Evolutionary conservation across 2,113 vertebrate species (phyloP).

Genomic region (Rhinolophus sinicus): DNA sequence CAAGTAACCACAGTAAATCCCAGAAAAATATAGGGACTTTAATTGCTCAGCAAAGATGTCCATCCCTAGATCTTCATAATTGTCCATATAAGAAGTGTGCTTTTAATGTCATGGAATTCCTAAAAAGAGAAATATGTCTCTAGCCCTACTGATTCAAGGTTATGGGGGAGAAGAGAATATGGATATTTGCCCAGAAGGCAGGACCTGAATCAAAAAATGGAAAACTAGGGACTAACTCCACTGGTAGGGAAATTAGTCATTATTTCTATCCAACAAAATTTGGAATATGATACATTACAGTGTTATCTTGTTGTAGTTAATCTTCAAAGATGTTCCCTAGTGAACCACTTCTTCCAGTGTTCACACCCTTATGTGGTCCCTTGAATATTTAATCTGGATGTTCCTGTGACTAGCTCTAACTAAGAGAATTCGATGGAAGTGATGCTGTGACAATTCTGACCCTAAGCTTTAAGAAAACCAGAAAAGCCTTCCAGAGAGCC

Average conservation of each 20-base stretch:
- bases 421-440: background rate
- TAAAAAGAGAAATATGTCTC: background rate
- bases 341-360: background rate
- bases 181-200: background rate
- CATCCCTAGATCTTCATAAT: background rate
- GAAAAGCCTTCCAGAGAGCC: background rate
- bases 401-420: background rate
- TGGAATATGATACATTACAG: background rate
- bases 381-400: background rate
- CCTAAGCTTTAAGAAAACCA: background rate
- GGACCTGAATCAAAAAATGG: background rate
- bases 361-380: background rate
- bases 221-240: background rate
- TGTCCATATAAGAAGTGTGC: background rate
- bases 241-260: background rate
- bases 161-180: background rate
- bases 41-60: background rate
- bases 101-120: background rate
- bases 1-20: background rate
- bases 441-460: background rate
- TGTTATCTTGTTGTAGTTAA: background rate
- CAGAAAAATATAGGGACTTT: background rate
- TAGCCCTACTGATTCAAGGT: background rate
- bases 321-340: background rate
- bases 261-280: background rate